phyloP scores from a whole-genome alignment of 1,140 invertebrate genomes.

The Leptopilina boulardi region DNA sequence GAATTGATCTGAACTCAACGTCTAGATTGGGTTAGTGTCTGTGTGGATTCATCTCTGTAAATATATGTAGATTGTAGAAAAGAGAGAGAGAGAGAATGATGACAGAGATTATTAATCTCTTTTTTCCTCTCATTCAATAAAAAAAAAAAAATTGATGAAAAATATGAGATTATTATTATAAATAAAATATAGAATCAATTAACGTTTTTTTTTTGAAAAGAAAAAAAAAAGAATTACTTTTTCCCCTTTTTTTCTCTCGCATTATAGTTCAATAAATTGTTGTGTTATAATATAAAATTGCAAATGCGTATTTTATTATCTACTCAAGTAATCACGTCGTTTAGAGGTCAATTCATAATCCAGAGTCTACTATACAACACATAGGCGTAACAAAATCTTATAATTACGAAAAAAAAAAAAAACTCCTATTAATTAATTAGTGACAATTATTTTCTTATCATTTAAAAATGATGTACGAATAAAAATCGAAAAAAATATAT shows the following conservation, averaged over 20 bases:
- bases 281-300: constrained; percentile 12
- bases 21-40: background rate
- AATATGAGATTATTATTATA: background rate
- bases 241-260: background rate
- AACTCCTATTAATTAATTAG: background rate
- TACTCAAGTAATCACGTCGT: background rate
- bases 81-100: background rate
- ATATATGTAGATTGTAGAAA: constrained; percentile 4
- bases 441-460: background rate
- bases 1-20: background rate
- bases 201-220: background rate
- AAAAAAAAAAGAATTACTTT: background rate
- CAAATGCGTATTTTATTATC: constrained; percentile 17
- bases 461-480: too few relatives aligned
- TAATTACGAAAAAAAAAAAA: background rate
- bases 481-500: too few relatives aligned
- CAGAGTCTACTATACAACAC: background rate
- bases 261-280: background rate
- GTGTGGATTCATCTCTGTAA: background rate
- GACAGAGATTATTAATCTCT: constrained; percentile 12
- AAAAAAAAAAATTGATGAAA: background rate
- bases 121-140: background rate
- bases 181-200: background rate
- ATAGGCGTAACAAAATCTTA: constrained; percentile 23
- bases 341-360: constrained; percentile 27